A percentile compares a stretch with the other conserved stretches of the same genome.
Conservation (phyloP, 2,888 invertebrate species). For the Orchesellides sinensis region DNA sequence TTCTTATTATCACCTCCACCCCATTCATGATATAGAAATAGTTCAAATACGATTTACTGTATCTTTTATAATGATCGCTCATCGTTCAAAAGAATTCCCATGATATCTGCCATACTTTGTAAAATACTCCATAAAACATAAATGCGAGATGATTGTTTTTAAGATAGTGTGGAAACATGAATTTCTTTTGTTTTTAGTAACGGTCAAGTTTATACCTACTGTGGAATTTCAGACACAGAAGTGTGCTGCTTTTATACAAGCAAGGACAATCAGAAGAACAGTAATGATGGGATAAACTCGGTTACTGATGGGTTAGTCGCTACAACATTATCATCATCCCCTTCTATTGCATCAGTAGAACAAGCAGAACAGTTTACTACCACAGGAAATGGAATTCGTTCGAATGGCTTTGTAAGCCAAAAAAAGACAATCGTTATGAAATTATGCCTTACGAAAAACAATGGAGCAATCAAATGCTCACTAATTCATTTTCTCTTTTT, state of each 20-base stretch:
- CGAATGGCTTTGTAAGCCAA: constrained; percentile 14
- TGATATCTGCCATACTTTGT: too few relatives aligned
- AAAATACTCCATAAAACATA: too few relatives aligned
- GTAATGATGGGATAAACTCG: not conserved
- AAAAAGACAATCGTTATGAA: not conserved
- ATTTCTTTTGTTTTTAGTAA: constrained; percentile 74
- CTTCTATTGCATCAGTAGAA: not conserved
- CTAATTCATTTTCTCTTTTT: not conserved
- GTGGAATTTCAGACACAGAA: constrained; percentile 76
- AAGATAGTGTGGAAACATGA: not conserved
- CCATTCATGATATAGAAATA: too few relatives aligned
- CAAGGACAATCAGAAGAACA: constrained; percentile 21
- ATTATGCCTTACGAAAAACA: not conserved
- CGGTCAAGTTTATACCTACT: constrained; percentile 77
- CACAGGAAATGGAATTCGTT: constrained; percentile 10
- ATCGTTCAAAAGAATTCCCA: too few relatives aligned
- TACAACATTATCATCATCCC: not conserved
- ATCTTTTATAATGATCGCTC: too few relatives aligned
- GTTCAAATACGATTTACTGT: too few relatives aligned
- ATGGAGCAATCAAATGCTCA: not conserved
- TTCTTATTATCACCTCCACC: too few relatives aligned
- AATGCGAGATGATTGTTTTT: too few relatives aligned
- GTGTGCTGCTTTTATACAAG: constrained; percentile 77
- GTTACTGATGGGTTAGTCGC: not conserved
- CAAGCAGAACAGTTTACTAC: not conserved